These are phyloP conservation scores for Hemiprocne comata DNA, from an alignment of 2,113 vertebrate genomes.

Conservation along the genomic window DNA sequence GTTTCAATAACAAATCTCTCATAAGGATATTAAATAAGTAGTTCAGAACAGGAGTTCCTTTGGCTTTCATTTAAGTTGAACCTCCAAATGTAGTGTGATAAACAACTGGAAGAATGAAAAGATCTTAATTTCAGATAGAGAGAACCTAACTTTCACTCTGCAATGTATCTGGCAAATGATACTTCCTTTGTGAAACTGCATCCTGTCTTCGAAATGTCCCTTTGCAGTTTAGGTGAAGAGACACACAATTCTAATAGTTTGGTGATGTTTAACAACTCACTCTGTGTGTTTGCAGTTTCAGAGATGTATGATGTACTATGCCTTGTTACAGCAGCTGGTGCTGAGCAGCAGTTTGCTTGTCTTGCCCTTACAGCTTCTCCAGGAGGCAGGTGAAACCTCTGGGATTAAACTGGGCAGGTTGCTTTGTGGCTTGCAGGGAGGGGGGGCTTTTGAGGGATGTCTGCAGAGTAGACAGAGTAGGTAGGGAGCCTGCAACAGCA, in stretches of 20 bases:
- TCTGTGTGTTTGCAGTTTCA: background rate
- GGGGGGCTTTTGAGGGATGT: background rate
- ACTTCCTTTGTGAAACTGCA: background rate
- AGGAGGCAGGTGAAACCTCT: background rate
- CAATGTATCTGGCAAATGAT: background rate
- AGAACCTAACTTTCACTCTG: background rate
- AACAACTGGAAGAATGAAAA: background rate
- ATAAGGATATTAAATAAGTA: background rate
- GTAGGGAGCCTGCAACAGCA: background rate
- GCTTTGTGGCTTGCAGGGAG: background rate
- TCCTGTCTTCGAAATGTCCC: background rate
- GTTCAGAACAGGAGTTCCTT: background rate
- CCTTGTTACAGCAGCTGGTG: background rate
- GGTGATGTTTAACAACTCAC: background rate
- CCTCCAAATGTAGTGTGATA: background rate
- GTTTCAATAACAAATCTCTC: background rate
- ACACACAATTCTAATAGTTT: background rate
- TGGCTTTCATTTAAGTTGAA: background rate
- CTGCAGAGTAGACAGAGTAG: background rate
- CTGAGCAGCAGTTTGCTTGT: background rate
- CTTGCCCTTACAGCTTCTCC: background rate
- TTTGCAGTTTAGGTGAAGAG: background rate
- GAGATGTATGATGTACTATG: background rate
- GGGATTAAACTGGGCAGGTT: background rate
- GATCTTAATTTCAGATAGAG: background rate